phyloP scores from a whole-genome alignment of 2,113 vertebrate genomes.

The Leptodactylus fuscus region DNA sequence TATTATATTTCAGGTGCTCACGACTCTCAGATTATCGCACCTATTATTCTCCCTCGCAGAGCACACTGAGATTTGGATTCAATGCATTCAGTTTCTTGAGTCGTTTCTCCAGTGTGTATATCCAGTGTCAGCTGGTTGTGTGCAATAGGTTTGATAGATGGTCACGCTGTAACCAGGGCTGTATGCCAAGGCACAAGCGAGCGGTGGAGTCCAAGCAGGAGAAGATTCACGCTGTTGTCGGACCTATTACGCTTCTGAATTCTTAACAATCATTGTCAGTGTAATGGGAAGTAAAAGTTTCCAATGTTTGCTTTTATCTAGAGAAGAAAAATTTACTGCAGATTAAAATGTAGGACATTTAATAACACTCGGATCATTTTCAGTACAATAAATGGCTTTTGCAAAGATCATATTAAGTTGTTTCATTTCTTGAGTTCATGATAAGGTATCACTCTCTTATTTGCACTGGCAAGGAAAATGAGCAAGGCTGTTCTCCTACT shows the following conservation, averaged over 20 bases:
- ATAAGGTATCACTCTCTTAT: too few relatives aligned
- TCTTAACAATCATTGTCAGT: not conserved
- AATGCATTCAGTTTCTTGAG: conserved; percentile 73
- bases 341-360: not conserved
- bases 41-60: conserved; percentile 44
- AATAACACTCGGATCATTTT: not conserved
- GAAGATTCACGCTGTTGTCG: conserved; percentile 62
- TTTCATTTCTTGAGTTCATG: too few relatives aligned
- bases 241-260: conserved; percentile 68
- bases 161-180: conserved; percentile 68
- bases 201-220: conserved; percentile 12
- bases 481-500: too few relatives aligned
- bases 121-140: conserved; percentile 78
- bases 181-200: conserved; percentile 66
- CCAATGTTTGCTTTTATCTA: not conserved
- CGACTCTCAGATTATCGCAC: conserved; percentile 69
- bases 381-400: not conserved
- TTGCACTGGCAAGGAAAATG: too few relatives aligned
- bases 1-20: conserved; percentile 73
- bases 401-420: not conserved
- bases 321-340: not conserved
- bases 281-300: not conserved
- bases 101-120: conserved; percentile 67
- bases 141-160: conserved; percentile 69
- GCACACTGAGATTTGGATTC: conserved; percentile 73